Conservation (phyloP, 2,113 vertebrate species). For the Daphoenositta chrysoptera region DNA sequence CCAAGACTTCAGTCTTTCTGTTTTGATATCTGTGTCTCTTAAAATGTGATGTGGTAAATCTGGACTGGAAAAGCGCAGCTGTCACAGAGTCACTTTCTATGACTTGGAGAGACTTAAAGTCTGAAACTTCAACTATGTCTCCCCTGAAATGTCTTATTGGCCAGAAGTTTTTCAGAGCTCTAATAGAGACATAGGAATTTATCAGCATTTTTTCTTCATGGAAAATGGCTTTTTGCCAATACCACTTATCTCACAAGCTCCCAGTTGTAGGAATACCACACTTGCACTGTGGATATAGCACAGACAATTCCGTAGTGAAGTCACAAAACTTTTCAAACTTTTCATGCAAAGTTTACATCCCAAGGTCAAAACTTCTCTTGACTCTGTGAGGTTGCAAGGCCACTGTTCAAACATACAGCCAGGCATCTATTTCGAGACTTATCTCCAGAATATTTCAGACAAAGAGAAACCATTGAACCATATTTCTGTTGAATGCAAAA, state of each 20-base stretch:
- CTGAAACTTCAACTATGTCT: background rate
- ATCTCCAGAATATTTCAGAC: background rate
- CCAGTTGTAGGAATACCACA: background rate
- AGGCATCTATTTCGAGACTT: background rate
- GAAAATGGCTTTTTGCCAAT: background rate
- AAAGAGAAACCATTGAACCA: background rate
- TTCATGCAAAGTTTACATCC: background rate
- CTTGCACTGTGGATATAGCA: background rate
- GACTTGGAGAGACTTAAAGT: background rate
- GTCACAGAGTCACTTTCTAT: background rate
- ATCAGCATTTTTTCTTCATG: background rate
- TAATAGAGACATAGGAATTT: background rate
- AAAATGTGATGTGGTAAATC: background rate
- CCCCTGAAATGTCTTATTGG: background rate
- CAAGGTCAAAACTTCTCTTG: background rate
- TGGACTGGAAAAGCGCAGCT: background rate
- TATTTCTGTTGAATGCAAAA: background rate
- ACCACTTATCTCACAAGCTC: background rate
- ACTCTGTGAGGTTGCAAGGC: background rate
- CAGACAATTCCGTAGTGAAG: background rate
- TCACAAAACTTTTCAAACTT: background rate
- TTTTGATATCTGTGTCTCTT: background rate
- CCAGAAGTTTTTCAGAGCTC: background rate
- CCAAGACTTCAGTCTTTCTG: background rate
- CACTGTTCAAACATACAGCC: background rate